phyloP scores from a whole-genome alignment of 2,113 vertebrate genomes.

The Oryzias woworae region DNA sequence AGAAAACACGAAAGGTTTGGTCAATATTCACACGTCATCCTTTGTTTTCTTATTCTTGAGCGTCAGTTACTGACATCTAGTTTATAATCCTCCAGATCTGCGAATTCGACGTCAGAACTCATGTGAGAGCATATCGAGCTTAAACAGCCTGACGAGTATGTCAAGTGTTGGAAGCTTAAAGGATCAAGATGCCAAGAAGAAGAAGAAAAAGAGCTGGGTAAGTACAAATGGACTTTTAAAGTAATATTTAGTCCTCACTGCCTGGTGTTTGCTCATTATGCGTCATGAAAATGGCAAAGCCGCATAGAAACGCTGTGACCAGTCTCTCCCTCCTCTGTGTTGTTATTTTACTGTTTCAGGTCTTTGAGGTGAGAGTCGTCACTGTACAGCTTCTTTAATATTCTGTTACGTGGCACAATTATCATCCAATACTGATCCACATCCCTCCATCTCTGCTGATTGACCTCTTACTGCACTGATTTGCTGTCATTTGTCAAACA shows the following conservation, averaged over 20 bases:
- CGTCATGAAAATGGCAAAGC: slow-evolving; percentile 10
- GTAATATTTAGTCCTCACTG: neutral
- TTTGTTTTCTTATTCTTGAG: neutral
- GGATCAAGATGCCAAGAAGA: slow-evolving; percentile 92
- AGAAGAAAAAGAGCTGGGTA: slow-evolving; percentile 97
- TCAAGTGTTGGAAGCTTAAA: slow-evolving; percentile 92
- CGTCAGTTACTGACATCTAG: neutral
- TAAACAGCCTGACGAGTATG: slow-evolving; percentile 94
- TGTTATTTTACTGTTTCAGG: slow-evolving; percentile 51
- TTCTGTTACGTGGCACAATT: slow-evolving; percentile 38
- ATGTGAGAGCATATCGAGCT: slow-evolving; percentile 94
- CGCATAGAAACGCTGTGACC: slow-evolving; percentile 35
- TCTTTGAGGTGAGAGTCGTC: slow-evolving; percentile 56
- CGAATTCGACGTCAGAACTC: slow-evolving; percentile 93
- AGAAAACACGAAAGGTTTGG: slow-evolving; percentile 84
- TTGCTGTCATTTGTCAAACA: slow-evolving; percentile 19
- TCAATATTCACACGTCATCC: neutral
- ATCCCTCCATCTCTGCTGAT: slow-evolving; percentile 49
- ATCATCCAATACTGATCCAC: slow-evolving; percentile 1
- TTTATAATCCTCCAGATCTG: slow-evolving; percentile 74
- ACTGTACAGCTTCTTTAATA: slow-evolving; percentile 20
- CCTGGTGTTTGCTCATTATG: slow-evolving; percentile 10
- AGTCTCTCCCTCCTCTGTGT: slow-evolving; percentile 49
- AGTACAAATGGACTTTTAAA: slow-evolving; percentile 28
- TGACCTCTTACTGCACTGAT: slow-evolving; percentile 21